These are phyloP conservation scores for Bombus superbus DNA, from an alignment of 1,140 invertebrate species.

Conservation along the genomic window DNA sequence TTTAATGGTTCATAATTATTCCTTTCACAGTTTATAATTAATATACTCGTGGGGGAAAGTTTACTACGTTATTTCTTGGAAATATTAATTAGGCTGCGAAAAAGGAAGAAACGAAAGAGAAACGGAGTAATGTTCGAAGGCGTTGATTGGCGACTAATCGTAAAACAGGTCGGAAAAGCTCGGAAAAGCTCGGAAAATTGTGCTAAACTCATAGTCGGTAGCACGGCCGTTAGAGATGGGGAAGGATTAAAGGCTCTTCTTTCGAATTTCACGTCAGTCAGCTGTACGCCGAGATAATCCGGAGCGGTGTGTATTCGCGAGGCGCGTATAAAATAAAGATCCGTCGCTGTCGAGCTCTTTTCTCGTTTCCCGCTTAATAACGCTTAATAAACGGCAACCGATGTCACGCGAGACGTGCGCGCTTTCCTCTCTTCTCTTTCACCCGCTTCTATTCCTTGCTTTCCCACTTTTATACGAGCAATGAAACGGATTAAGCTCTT, in stretches of 20 bases:
- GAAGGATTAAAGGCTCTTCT: slow-evolving; percentile 79
- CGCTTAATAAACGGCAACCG: slow-evolving; percentile 73
- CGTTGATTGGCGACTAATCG: slow-evolving; percentile 64
- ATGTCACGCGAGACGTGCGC: slow-evolving; percentile 57
- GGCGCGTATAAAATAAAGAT: slow-evolving; percentile 79
- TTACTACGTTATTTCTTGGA: neutral
- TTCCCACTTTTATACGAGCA: slow-evolving; percentile 62
- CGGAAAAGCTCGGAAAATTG: slow-evolving; percentile 34
- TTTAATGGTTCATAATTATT: neutral
- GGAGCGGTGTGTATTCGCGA: slow-evolving; percentile 70
- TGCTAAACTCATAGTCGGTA: slow-evolving; percentile 52
- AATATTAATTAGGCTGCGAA: neutral
- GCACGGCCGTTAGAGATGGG: slow-evolving; percentile 46
- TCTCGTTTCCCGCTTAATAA: slow-evolving; percentile 73
- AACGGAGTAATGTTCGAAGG: slow-evolving; percentile 26
- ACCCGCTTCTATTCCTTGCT: neutral
- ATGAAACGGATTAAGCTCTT: slow-evolving; percentile 70
- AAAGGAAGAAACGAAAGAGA: slow-evolving; percentile 14
- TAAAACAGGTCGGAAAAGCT: slow-evolving; percentile 37
- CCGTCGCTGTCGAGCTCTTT: slow-evolving; percentile 62
- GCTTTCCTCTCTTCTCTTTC: neutral
- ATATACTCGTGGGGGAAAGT: fast-evolving
- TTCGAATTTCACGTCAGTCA: slow-evolving; percentile 80
- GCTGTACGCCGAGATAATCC: slow-evolving; percentile 75
- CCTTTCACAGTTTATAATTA: no score